A percentile compares a stretch with the other conserved stretches of the same genome.
phyloP scores from a whole-genome alignment of 2,797 vertebrate genomes.

The Epinephelus malabaricus region DNA sequence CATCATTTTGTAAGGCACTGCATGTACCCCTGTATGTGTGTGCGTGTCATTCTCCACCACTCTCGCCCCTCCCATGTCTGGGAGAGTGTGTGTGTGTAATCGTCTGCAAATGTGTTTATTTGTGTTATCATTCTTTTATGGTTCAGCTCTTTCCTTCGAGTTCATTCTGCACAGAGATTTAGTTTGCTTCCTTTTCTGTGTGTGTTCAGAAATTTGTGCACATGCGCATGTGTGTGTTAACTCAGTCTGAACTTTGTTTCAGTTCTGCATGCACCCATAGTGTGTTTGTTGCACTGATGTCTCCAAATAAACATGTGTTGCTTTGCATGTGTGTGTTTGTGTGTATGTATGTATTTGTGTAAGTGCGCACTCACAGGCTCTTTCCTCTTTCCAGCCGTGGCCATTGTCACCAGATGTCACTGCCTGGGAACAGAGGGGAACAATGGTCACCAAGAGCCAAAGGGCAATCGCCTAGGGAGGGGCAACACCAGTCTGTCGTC shows the following conservation, averaged over 20 bases:
- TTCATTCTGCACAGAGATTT: constrained; percentile 9
- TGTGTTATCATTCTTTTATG: background rate
- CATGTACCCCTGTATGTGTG: background rate
- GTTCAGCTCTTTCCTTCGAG: background rate
- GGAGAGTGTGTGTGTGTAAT: background rate
- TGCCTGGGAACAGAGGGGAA: constrained; percentile 84
- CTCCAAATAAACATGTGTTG: constrained; percentile 20
- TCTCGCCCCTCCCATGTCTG: constrained; percentile 12
- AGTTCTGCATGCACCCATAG: background rate
- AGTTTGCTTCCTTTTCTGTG: constrained; percentile 7
- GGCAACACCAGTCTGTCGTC: constrained; percentile 64
- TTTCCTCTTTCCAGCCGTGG: constrained; percentile 65
- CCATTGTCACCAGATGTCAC: constrained; percentile 86
- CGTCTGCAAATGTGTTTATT: constrained; percentile 17
- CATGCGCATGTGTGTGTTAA: background rate
- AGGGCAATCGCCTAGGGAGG: constrained; percentile 74
- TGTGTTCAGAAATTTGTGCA: background rate
- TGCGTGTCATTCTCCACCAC: background rate
- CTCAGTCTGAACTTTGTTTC: constrained; percentile 27
- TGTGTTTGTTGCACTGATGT: constrained; percentile 37
- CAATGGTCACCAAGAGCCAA: constrained; percentile 83
- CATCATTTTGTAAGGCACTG: constrained; percentile 22
- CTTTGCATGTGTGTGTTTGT: constrained; percentile 1
- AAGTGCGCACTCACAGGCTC: constrained; percentile 38
- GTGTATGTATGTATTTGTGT: constrained; percentile 36